phyloP scores from a whole-genome alignment of 2,113 vertebrate species.

The Tonatia bakeri region DNA sequence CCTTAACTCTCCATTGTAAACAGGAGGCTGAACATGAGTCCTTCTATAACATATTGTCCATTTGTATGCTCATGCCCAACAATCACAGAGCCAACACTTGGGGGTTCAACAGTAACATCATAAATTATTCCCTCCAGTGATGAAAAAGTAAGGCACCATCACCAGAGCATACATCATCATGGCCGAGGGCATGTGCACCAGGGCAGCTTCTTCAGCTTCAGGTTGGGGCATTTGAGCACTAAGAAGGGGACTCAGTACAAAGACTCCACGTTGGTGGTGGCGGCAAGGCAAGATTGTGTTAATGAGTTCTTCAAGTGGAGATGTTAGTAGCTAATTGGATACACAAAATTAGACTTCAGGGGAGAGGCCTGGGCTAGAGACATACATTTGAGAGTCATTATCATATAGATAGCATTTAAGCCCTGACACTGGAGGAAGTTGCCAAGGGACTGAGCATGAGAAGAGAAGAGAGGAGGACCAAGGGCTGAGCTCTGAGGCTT shows the following conservation, averaged over 20 bases:
- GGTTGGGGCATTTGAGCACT: conserved; percentile 94
- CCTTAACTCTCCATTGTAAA: conserved; percentile 92
- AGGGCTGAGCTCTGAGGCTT: not conserved
- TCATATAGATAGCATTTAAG: not conserved
- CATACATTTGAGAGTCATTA: not conserved
- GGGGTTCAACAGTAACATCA: not conserved
- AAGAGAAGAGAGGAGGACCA: not conserved
- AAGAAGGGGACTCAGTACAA: conserved; percentile 89
- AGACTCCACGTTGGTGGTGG: conserved; percentile 77
- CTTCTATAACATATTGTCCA: not conserved
- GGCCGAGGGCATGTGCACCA: conserved; percentile 97
- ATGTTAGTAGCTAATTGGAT: not conserved
- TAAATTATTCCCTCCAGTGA: conserved; percentile 89
- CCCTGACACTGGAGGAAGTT: not conserved
- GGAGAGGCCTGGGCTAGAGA: not conserved
- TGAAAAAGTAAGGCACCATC: conserved; percentile 98
- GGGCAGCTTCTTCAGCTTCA: conserved; percentile 95
- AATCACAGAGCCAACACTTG: not conserved
- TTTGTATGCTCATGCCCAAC: not conserved
- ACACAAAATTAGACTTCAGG: not conserved
- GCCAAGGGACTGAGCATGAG: not conserved
- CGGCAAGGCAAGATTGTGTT: not conserved
- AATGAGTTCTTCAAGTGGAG: not conserved
- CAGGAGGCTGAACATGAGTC: not conserved
- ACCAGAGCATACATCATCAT: conserved; percentile 96